phyloP scores from a whole-genome alignment of 2,888 invertebrate species.

The Lordiphosa andalusiaca region DNA sequence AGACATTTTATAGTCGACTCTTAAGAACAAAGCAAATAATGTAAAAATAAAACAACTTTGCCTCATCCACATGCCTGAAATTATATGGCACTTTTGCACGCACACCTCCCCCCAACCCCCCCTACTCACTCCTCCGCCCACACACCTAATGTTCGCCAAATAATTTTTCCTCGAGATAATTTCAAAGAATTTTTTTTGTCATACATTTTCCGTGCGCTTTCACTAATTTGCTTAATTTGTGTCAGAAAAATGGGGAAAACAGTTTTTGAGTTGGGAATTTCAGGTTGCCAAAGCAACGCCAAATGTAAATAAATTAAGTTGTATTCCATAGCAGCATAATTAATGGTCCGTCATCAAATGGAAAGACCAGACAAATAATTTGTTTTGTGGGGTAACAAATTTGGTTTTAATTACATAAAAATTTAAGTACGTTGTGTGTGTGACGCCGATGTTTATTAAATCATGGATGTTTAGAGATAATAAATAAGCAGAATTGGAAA shows the following conservation, averaged over 20 bases:
- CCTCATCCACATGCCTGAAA: conserved; percentile 23
- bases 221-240: conserved; percentile 68
- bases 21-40: conserved; percentile 17
- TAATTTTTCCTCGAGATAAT: conserved; percentile 26
- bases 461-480: too few relatives aligned
- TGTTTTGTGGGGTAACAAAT: too few relatives aligned
- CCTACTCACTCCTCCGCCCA: conserved; percentile 4
- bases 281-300: conserved; percentile 36
- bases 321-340: conserved; percentile 60
- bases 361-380: too few relatives aligned
- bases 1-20: conserved; percentile 9
- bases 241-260: conserved; percentile 42
- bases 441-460: too few relatives aligned
- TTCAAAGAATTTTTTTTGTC: conserved; percentile 41
- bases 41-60: conserved; percentile 20
- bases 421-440: too few relatives aligned
- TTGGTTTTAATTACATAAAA: too few relatives aligned
- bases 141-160: conserved; percentile 51
- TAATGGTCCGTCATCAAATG: conserved; percentile 19
- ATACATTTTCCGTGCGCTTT: conserved; percentile 37
- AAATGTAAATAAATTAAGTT: conserved; percentile 52
- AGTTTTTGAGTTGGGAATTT: conserved; percentile 38
- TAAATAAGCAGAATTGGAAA: too few relatives aligned
- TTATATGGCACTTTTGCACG: conserved; percentile 53
- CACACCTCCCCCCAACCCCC: conserved; percentile 19